Evolutionary conservation across 2,888 invertebrate genomes (phyloP).

Genomic region (Apamea crenata): DNA sequence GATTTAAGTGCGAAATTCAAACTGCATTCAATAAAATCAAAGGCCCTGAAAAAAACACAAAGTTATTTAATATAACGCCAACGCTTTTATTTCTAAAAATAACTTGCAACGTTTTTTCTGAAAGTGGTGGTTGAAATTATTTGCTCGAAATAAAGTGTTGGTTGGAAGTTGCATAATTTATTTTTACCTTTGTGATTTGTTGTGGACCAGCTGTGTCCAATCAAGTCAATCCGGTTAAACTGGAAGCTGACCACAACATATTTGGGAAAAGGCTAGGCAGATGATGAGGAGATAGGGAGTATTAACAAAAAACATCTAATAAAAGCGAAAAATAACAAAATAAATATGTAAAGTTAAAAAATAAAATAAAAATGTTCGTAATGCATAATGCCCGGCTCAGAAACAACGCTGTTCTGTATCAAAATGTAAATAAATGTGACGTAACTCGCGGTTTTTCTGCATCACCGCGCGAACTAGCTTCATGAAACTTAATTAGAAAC

Average conservation of each 20-base stretch:
- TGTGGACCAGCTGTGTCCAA: background rate
- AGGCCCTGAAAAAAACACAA: conserved; percentile 16
- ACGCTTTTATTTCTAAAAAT: conserved; percentile 37
- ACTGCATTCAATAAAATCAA: background rate
- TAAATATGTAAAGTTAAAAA: background rate
- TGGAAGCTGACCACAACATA: too few relatives aligned
- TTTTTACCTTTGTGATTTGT: conserved; percentile 6
- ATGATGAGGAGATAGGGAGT: too few relatives aligned
- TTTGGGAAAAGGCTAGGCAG: too few relatives aligned
- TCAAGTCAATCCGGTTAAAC: too few relatives aligned
- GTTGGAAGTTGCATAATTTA: conserved; percentile 31
- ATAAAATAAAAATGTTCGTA: too few relatives aligned
- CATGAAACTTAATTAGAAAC: conserved; percentile 52
- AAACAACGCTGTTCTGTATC: background rate
- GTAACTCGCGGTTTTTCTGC: conserved; percentile 23
- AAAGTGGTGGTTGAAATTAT: conserved; percentile 33
- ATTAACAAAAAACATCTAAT: background rate
- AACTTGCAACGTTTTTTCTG: conserved; percentile 16
- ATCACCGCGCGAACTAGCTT: conserved; percentile 25
- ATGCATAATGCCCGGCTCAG: background rate
- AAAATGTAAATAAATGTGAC: conserved; percentile 48
- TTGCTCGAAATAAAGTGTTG: conserved; percentile 10
- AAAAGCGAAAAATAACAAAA: background rate
- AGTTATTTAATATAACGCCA: conserved; percentile 3
- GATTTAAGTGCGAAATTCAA: conserved; percentile 15